Base-by-base conservation (phyloP, 2,888 invertebrate species). In the Uloborus plumipes region DNA sequence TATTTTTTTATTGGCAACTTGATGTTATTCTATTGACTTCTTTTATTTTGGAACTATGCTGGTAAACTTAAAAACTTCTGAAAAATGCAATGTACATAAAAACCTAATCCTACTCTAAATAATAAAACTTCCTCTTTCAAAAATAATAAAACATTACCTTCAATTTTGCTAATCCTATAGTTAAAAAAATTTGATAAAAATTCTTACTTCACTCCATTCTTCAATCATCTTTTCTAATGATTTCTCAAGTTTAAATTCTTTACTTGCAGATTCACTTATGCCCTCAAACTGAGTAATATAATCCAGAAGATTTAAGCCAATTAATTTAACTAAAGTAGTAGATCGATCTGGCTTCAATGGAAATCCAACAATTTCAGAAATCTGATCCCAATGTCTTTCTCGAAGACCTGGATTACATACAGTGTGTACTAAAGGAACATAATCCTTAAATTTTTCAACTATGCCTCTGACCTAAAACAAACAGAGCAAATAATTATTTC, bases 251-350 rank as follows among this genome's bases (percentile, higher is more conserved):
- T 95, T 95, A 88, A 94, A 97, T 89, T 98, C 98, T 89, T 98
- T 98, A 2, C 97, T 96, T 0, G 98, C 98, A 0, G 97, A 94
- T 88, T 98, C 97, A 6, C 97, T 96, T 86, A 98, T 97, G 1
- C 91, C 89, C 89, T 97, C 97, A 88, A 98, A 98, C 89, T 94
- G 95, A 0, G 94, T 91, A 47, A 96, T 93, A 88, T 94, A 97
- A 84, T 97, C 95, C 59, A 94, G 94, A 59, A 98, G 90, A 66
- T 95, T 95, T 89, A 96, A 95, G 88, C 97, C 97, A 67, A 93
- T 91, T 87, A 97, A 93, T 89, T 95, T 95, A 73, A 93, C 94
- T 50, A 98, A 90, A 0, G 95, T 94, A 47, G 93, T 93, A 0
- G 94, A 93, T 18, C 90, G 90, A 81, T 96, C 95, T 0, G 96